Conservation (phyloP, 2,113 vertebrate genomes). For the Carollia perspicillata region DNA sequence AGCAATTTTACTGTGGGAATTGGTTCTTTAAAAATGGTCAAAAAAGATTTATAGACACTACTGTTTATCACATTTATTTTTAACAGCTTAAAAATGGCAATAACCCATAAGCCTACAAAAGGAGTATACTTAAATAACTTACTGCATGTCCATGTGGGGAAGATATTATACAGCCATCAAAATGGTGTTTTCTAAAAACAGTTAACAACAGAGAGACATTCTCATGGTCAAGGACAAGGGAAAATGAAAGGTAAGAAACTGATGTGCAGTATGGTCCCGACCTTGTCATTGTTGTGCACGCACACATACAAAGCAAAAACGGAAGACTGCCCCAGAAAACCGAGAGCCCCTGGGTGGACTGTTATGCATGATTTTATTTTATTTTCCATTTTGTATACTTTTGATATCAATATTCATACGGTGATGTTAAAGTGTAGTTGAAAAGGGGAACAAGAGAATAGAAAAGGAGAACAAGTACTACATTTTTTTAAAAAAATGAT, state of each 20-base stretch:
- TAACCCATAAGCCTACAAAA: background rate
- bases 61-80: conserved; percentile 34
- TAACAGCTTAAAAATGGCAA: conserved; percentile 35
- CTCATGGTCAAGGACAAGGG: background rate
- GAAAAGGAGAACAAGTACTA: background rate
- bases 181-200: conserved; percentile 7
- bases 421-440: background rate
- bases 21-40: background rate
- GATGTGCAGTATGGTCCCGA: background rate
- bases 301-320: background rate
- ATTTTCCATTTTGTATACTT: background rate
- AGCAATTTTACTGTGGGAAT: conserved; percentile 2
- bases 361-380: background rate
- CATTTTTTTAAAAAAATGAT: background rate
- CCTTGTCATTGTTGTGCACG: background rate
- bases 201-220: background rate
- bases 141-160: background rate
- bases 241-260: background rate
- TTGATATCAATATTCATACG: background rate
- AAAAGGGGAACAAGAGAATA: background rate
- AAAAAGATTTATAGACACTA: background rate
- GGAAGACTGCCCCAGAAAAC: background rate
- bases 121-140: background rate
- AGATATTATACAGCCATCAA: background rate
- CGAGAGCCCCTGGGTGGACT: background rate